These are phyloP conservation scores for Crotalus adamanteus DNA, from an alignment of 2,797 vertebrate genomes.

Conservation along the genomic window DNA sequence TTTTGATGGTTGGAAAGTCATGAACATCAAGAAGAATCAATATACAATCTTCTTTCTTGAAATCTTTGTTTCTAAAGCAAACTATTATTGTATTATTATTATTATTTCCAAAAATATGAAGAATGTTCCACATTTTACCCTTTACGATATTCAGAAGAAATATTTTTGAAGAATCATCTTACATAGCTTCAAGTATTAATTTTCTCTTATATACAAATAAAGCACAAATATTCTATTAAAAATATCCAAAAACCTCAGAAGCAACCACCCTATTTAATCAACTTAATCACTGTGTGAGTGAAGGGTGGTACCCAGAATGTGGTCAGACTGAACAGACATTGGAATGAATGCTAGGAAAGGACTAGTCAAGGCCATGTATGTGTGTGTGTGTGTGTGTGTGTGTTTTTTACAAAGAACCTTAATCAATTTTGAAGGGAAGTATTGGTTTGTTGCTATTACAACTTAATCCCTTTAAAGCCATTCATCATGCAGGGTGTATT, in stretches of 20 bases:
- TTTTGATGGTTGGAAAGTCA: neutral
- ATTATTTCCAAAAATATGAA: conserved; percentile 54
- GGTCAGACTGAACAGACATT: conserved; percentile 59
- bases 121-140: conserved; percentile 70
- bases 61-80: neutral
- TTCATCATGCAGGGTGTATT: conserved; percentile 67
- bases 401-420: conserved; percentile 64
- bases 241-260: conserved; percentile 9
- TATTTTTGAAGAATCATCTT: conserved; percentile 55
- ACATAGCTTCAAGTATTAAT: conserved; percentile 62
- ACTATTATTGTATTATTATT: conserved; percentile 60
- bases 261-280: conserved; percentile 66
- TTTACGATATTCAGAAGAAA: conserved; percentile 70
- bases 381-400: neutral
- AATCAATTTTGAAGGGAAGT: conserved; percentile 70
- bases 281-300: conserved; percentile 72
- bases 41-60: conserved; percentile 47
- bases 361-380: conserved; percentile 54
- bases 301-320: conserved; percentile 74
- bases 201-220: conserved; percentile 69
- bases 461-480: conserved; percentile 66
- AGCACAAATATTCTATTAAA: conserved; percentile 76
- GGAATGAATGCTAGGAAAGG: conserved; percentile 63
- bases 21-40: neutral
- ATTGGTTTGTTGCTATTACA: conserved; percentile 66